Base-by-base conservation (phyloP, 2,888 invertebrate genomes). In the Neuroscelio doddi region DNA sequence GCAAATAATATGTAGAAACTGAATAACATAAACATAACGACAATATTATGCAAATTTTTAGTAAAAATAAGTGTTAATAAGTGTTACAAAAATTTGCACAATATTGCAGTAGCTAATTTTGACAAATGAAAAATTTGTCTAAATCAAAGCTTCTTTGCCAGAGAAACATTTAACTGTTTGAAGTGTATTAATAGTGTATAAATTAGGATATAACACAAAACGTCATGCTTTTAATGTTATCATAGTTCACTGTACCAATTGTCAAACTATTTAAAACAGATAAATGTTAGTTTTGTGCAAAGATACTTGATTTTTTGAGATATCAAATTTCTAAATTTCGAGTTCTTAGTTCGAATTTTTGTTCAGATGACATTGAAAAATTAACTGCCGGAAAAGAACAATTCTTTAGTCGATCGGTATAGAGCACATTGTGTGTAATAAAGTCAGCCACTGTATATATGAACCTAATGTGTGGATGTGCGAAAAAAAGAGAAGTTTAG, bases 371-470 rank as follows among this genome's bases (percentile, higher is more conserved):
- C 45, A 39, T 55, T 26, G 55, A 62, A 30, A 21, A 52, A 57
- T 52, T 53, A 46, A 64, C 44, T 47, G 52, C 57, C 52, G 57
- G 42, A 49, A 14, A 57, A 47, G 44, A 64, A 57, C 14, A 56
- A 50, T 47, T 64, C 36, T 64, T 47, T 56, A 52, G 42, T 39
- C 59, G 51, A 65, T 64, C 64, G 64, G 64, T 59, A 64, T 44
- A 58, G 50, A 62, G 66, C 58, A 66, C 66, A 62, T 52, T 62
- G 58, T 61, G 57, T 50, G 62, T 62, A 62, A 66, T 66, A 66
- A 58, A 30, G 58, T 66, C 66, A 57, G 62, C 27, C 61, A 66
- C 55, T 66, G 66, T 66, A 66, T 58, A 66, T 66, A 66, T 58
- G 53, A 66, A 58, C 30, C 42, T 66, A 57, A 51, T 58, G 66